A percentile compares a stretch with the other conserved stretches of the same genome.
Evolutionary conservation across 2,888 invertebrate species (phyloP).

Genomic region (Pyralis farinalis): DNA sequence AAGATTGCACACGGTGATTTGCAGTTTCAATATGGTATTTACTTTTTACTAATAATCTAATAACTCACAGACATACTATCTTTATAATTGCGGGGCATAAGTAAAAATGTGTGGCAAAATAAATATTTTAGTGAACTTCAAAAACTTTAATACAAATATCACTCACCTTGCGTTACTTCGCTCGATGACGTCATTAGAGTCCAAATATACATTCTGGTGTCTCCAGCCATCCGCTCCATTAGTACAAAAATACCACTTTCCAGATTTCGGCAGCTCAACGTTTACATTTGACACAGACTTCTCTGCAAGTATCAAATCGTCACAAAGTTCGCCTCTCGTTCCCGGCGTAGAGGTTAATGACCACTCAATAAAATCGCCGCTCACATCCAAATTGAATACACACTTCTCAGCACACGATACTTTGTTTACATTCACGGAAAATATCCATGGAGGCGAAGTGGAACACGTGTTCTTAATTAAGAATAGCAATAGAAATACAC

Average conservation of each 20-base stretch:
- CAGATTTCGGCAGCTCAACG: slow-evolving; percentile 37
- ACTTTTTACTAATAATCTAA: too few relatives aligned
- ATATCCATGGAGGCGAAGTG: slow-evolving; percentile 67
- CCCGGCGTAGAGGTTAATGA: slow-evolving; percentile 55
- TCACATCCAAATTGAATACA: slow-evolving; percentile 55
- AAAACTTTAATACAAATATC: slow-evolving; percentile 3
- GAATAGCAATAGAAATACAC: slow-evolving; percentile 66
- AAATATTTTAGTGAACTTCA: too few relatives aligned
- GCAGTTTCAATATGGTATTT: not conserved
- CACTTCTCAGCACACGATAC: slow-evolving; percentile 51
- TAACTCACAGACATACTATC: too few relatives aligned
- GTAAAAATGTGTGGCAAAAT: too few relatives aligned
- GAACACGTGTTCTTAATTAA: slow-evolving; percentile 56
- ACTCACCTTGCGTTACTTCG: slow-evolving; percentile 40
- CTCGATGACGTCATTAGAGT: slow-evolving; percentile 61
- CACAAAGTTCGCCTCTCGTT: slow-evolving; percentile 34
- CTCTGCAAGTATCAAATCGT: slow-evolving; percentile 32
- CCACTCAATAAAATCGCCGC: slow-evolving; percentile 52
- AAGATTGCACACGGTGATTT: not conserved
- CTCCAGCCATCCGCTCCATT: slow-evolving; percentile 53
- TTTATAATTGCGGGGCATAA: too few relatives aligned
- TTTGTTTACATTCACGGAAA: slow-evolving; percentile 47
- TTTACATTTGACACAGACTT: slow-evolving; percentile 29
- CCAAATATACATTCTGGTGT: slow-evolving; percentile 64
- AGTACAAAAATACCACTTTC: slow-evolving; percentile 60